phyloP scores from a whole-genome alignment of 2,888 invertebrate genomes.

The Diaperis boleti region DNA sequence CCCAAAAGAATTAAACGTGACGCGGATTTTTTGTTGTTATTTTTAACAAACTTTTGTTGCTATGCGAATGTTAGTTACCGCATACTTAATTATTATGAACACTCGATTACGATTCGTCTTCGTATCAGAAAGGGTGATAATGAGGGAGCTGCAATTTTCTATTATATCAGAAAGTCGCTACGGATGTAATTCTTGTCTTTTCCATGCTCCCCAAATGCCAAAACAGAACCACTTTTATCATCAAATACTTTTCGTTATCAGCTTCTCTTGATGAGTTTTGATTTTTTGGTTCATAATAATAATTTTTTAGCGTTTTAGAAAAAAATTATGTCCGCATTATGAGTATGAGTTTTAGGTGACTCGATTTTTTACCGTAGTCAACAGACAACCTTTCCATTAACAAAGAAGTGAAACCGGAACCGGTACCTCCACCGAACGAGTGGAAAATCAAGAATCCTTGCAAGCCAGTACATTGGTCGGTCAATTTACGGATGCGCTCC shows the following conservation, averaged over 20 bases:
- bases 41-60: too few species aligned
- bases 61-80: too few species aligned
- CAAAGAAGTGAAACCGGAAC: neutral
- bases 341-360: too few species aligned
- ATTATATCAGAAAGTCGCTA: conserved; percentile 1
- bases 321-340: too few species aligned
- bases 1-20: too few species aligned
- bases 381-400: neutral
- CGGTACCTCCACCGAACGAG: neutral
- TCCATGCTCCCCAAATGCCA: neutral
- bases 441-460: neutral
- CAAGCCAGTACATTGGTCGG: neutral
- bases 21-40: too few species aligned
- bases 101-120: too few species aligned
- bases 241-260: conserved; percentile 2
- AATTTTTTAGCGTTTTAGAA: too few species aligned
- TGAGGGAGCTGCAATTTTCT: neutral
- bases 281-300: too few species aligned
- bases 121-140: conserved; percentile 7
- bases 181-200: conserved; percentile 1
- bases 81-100: too few species aligned
- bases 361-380: too few species aligned
- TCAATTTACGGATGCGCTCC: neutral
- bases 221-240: conserved; percentile 2
- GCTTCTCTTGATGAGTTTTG: too few species aligned